Conservation (phyloP, 2,797 vertebrate species). For the Erethizon dorsatum region DNA sequence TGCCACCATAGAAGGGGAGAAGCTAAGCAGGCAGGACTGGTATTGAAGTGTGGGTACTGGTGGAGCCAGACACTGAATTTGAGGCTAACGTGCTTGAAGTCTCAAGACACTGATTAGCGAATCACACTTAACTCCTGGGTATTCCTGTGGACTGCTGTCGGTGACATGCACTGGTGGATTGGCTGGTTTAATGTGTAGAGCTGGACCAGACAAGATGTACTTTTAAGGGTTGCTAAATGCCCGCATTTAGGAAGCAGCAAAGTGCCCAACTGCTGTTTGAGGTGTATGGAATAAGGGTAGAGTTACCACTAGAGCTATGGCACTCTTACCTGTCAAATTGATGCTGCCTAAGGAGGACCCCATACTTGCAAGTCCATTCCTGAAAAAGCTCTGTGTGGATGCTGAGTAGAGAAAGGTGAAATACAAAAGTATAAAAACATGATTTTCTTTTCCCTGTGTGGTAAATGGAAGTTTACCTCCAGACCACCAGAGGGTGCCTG, state of each 20-base stretch:
- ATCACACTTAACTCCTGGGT: neutral
- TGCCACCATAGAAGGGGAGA: neutral
- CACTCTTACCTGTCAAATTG: neutral
- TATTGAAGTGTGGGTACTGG: neutral
- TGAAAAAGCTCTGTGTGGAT: neutral
- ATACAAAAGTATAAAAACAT: neutral
- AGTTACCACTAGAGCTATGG: neutral
- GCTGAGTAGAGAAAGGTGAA: neutral
- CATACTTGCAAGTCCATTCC: neutral
- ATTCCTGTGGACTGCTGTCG: neutral
- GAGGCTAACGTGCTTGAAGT: neutral
- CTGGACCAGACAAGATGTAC: neutral
- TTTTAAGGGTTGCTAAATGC: neutral
- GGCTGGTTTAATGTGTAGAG: neutral
- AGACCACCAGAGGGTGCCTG: slow-evolving; percentile 76
- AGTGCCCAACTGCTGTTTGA: neutral
- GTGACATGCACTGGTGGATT: neutral
- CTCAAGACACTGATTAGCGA: neutral
- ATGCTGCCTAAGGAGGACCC: neutral
- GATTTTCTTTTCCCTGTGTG: neutral
- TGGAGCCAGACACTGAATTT: neutral
- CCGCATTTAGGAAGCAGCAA: neutral
- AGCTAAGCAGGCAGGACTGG: neutral
- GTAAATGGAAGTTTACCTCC: slow-evolving; percentile 50
- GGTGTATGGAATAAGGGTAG: neutral